Percentiles rank a stretch among this genome's conserved stretches.
These are phyloP conservation scores for Lepisosteus osseus DNA, from an alignment of 2,113 vertebrate genomes.

Conservation along the genomic window DNA sequence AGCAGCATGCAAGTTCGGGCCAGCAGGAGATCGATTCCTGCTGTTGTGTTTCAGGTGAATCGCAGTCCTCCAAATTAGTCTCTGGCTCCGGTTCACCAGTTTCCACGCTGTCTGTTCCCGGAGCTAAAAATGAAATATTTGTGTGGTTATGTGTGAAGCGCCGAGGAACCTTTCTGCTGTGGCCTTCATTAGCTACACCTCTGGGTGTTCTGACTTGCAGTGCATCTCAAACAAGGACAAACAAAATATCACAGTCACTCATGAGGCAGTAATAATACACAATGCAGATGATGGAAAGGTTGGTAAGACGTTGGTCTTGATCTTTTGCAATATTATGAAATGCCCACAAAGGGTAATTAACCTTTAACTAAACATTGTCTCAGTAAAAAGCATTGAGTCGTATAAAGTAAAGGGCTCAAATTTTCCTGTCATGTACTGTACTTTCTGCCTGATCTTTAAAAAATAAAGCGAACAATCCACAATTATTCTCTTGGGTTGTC, in stretches of 20 bases:
- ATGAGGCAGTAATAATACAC: not conserved
- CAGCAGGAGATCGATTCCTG: too few relatives aligned
- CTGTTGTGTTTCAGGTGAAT: too few relatives aligned
- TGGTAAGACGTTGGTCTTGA: not conserved
- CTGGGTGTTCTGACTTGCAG: not conserved
- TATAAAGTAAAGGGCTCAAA: too few relatives aligned
- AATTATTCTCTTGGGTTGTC: too few relatives aligned
- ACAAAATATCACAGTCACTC: not conserved
- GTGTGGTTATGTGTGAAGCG: not conserved
- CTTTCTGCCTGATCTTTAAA: too few relatives aligned
- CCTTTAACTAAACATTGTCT: not conserved
- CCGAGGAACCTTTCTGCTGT: not conserved
- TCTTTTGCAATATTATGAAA: not conserved
- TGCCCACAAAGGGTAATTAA: slow-evolving; percentile 6
- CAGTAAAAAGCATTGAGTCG: not conserved
- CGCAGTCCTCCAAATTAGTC: too few relatives aligned
- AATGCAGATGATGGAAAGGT: not conserved
- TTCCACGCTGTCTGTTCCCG: too few relatives aligned
- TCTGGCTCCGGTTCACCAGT: too few relatives aligned
- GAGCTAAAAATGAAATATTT: not conserved
- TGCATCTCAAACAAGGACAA: not conserved
- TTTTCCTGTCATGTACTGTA: too few relatives aligned
- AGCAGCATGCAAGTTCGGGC: too few relatives aligned
- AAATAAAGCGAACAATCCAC: too few relatives aligned
- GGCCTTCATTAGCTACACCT: not conserved